Base-by-base conservation (phyloP, 1,140 invertebrate species). In the Drosophila bocki region DNA sequence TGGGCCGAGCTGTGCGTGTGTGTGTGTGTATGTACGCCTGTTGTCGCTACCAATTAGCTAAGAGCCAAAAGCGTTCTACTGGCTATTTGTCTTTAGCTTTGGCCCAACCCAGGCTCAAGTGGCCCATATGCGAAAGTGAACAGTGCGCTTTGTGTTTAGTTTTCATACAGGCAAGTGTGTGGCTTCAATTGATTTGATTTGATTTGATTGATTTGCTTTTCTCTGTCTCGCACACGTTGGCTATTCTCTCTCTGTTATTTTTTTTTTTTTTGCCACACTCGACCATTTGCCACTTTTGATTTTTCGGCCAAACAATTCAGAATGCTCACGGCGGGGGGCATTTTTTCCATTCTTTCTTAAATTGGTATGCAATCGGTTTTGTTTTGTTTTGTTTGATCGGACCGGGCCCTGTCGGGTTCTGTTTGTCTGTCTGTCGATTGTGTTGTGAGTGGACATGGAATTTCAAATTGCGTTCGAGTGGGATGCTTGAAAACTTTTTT, bases 391-490 rank as follows among this genome's bases (percentile, higher is more conserved):
- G 47, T 29, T 29, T 48, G 47, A 9, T 48, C 45, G 48, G n/a
- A 17, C 9, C 33, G 15, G 48, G 59, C 22, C 54, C 62, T 82
- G 37, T 54, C 39, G 54, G 32, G 56, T 26, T 37, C 35, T 32
- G 17, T 45, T n/a, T 35, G 68, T 26, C 22, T 53, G 65, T 65
- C 56, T 33, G 48, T 29, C 63, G 70, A 50, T 74, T 35, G 48
- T 53, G 69, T 68, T 69, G 71, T 61, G 68, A 87, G 67, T 82
- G 79, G 76, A 68, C 82, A 87, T 82, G 50, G 76, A 76, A 83
- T 77, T 82, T 75, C 47, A 75, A 82, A 87, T 86, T 86, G 79
- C 45, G 74, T 74, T 86, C 71, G 48, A 77, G 62, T 68, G 83
- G 59, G 78, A 53, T 65, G 70, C 62, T 67, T 74, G 77, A 50